These are phyloP conservation scores for Leuciscus idus DNA, from an alignment of 2,113 vertebrate genomes.

Conservation along the genomic window DNA sequence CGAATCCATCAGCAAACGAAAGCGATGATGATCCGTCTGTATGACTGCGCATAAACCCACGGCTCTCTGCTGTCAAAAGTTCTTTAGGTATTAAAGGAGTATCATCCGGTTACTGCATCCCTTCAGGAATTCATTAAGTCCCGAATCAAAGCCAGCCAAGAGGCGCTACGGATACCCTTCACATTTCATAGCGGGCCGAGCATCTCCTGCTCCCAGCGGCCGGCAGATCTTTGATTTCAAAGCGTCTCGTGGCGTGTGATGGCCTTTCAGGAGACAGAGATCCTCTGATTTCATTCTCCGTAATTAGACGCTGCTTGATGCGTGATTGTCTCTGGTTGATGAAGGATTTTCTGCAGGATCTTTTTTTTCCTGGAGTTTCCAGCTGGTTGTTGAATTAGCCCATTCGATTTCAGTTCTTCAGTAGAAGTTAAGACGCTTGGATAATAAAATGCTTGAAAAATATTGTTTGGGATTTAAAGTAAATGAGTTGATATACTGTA, in stretches of 20 bases:
- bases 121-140: constrained; percentile 74
- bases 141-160: constrained; percentile 67
- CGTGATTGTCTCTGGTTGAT: constrained; percentile 49
- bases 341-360: not conserved
- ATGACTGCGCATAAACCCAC: constrained; percentile 13
- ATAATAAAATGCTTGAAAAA: not conserved
- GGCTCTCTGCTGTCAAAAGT: constrained; percentile 55
- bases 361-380: constrained; percentile 12
- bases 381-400: not conserved
- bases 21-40: constrained; percentile 31
- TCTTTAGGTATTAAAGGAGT: constrained; percentile 46
- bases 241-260: constrained; percentile 49
- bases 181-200: constrained; percentile 48
- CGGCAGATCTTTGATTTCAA: constrained; percentile 68
- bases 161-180: constrained; percentile 51
- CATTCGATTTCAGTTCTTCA: not conserved
- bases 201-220: constrained; percentile 56
- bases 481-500: too few relatives aligned
- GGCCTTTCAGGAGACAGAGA: constrained; percentile 50
- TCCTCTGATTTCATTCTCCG: constrained; percentile 48
- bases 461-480: too few relatives aligned
- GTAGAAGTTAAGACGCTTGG: not conserved
- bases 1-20: constrained; percentile 14
- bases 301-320: constrained; percentile 53
- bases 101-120: constrained; percentile 47